Percentiles rank a stretch among this genome's conserved stretches.
Conservation (phyloP, 2,113 vertebrate species). For the Paramisgurnus dabryanus region DNA sequence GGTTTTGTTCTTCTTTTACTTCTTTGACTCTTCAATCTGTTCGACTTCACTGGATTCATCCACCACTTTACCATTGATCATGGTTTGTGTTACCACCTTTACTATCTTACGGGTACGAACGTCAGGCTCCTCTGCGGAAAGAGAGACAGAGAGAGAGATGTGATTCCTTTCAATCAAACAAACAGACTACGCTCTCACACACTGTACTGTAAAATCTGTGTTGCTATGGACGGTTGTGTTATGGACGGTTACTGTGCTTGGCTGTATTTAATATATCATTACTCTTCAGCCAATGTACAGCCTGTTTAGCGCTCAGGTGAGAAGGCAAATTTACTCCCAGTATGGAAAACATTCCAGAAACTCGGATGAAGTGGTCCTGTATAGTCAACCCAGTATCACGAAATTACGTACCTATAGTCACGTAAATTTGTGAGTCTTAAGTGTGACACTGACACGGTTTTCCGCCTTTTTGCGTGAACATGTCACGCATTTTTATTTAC, state of each 20-base stretch:
- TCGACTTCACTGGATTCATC: slow-evolving; percentile 79
- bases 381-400: too few species aligned
- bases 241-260: slow-evolving; percentile 44
- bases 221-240: slow-evolving; percentile 37
- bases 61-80: slow-evolving; percentile 80
- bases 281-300: slow-evolving; percentile 23
- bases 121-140: slow-evolving; percentile 72
- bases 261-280: slow-evolving; percentile 55
- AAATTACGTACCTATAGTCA: too few species aligned
- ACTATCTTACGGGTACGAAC: slow-evolving; percentile 80
- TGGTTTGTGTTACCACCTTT: slow-evolving; percentile 81
- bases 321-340: slow-evolving; percentile 1
- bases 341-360: slow-evolving; percentile 7
- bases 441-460: too few species aligned
- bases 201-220: slow-evolving; percentile 16
- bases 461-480: too few species aligned
- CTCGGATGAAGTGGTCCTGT: neutral
- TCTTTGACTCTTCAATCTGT: slow-evolving; percentile 76
- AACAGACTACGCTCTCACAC: neutral
- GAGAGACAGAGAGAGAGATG: slow-evolving; percentile 2
- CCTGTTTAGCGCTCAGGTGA: slow-evolving; percentile 18
- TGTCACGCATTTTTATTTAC: too few species aligned
- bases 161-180: neutral
- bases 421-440: too few species aligned
- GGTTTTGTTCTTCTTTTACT: slow-evolving; percentile 56